Conservation (phyloP, 2,113 vertebrate species). For the Rhabdornis inornatus region DNA sequence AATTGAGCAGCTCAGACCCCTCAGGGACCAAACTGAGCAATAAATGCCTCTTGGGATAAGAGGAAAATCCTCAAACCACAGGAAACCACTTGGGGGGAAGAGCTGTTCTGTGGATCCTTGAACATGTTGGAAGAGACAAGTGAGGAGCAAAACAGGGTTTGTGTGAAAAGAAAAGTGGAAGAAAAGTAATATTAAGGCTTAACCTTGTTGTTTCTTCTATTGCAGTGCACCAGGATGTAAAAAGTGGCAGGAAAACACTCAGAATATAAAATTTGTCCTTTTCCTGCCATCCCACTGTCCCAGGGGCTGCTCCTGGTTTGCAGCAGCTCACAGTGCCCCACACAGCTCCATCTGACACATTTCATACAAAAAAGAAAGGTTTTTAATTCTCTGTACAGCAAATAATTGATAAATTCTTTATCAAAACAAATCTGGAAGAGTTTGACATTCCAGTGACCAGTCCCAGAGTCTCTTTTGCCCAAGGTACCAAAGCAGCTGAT, state of each 20-base stretch:
- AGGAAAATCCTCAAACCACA: neutral
- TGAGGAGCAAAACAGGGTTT: neutral
- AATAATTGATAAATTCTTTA: neutral
- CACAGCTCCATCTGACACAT: neutral
- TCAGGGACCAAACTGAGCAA: neutral
- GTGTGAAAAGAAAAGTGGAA: neutral
- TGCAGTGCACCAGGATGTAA: neutral
- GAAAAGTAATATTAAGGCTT: neutral
- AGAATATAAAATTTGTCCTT: neutral
- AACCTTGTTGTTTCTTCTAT: neutral
- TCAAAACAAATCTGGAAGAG: neutral
- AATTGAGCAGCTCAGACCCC: too few species aligned
- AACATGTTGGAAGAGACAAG: accelerated
- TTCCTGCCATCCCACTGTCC: neutral
- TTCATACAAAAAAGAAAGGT: neutral
- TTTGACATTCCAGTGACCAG: neutral
- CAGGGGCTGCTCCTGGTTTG: neutral
- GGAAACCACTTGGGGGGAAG: accelerated
- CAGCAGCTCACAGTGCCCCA: neutral
- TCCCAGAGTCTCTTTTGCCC: neutral
- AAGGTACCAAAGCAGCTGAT: neutral
- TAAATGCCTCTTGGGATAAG: neutral
- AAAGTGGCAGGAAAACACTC: neutral
- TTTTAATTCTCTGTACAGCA: constrained; percentile 26
- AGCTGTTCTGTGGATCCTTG: neutral